Evolutionary conservation across 2,888 invertebrate genomes (phyloP).

Genomic region (Palloptera scutellata): DNA sequence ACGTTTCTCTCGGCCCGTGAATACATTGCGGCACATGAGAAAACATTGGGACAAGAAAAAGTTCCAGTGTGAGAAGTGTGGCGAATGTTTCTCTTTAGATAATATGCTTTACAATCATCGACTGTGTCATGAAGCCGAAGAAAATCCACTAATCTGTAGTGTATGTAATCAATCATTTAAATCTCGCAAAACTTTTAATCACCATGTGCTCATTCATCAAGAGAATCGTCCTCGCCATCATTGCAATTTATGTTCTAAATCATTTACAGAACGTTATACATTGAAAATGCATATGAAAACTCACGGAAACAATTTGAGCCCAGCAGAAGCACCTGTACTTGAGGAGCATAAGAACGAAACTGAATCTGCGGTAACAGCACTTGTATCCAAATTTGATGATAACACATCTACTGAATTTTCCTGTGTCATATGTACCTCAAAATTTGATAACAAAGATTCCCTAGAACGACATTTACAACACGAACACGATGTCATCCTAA

Average conservation of each 20-base stretch:
- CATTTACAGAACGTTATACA: slow-evolving; percentile 60
- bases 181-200: slow-evolving; percentile 58
- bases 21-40: slow-evolving; percentile 60
- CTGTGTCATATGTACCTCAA: slow-evolving; percentile 53
- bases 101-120: slow-evolving; percentile 59
- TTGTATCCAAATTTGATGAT: slow-evolving; percentile 23
- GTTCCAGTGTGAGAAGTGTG: slow-evolving; percentile 61
- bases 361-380: slow-evolving; percentile 22
- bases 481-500: slow-evolving; percentile 54
- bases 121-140: slow-evolving; percentile 59
- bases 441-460: slow-evolving; percentile 51
- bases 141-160: slow-evolving; percentile 57
- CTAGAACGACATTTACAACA: slow-evolving; percentile 54
- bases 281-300: slow-evolving; percentile 59
- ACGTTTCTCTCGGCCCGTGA: slow-evolving; percentile 55
- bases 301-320: slow-evolving; percentile 42
- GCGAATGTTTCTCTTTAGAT: slow-evolving; percentile 57
- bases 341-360: slow-evolving; percentile 31
- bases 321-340: slow-evolving; percentile 16
- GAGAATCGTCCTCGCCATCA: slow-evolving; percentile 59
- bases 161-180: slow-evolving; percentile 59
- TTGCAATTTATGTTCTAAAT: slow-evolving; percentile 56
- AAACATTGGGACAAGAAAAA: slow-evolving; percentile 62
- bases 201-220: slow-evolving; percentile 57
- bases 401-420: slow-evolving; percentile 22